Percentiles rank a stretch among this genome's conserved stretches.
Evolutionary conservation across 1,140 invertebrate species (phyloP).

Genomic region (Drosophila ogumai): DNA sequence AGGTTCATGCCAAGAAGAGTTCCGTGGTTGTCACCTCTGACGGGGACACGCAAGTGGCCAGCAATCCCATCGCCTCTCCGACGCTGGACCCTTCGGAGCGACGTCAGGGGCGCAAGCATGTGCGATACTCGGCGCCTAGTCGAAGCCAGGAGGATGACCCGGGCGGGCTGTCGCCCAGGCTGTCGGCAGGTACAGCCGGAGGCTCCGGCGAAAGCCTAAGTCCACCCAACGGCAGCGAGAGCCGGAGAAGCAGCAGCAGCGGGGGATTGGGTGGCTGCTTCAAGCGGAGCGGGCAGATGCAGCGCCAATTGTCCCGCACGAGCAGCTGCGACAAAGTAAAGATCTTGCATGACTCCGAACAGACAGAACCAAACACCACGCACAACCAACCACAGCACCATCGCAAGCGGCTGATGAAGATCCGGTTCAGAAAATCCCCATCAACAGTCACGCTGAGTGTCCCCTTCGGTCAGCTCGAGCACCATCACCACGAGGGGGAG

Average conservation of each 20-base stretch:
- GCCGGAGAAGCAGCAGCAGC: slow-evolving; percentile 20
- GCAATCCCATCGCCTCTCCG: not conserved
- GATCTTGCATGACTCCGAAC: slow-evolving; percentile 69
- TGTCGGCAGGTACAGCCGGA: not conserved
- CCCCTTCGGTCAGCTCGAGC: slow-evolving; percentile 30
- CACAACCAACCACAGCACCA: slow-evolving; percentile 39
- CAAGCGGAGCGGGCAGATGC: slow-evolving; percentile 47
- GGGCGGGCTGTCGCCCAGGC: slow-evolving; percentile 20
- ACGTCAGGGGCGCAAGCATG: slow-evolving; percentile 49
- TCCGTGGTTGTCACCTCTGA: slow-evolving; percentile 48
- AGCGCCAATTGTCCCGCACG: slow-evolving; percentile 67
- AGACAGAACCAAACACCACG: slow-evolving; percentile 44
- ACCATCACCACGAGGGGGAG: slow-evolving; percentile 6
- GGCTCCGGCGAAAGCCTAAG: not conserved
- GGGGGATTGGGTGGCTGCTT: slow-evolving; percentile 33
- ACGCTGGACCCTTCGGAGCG: slow-evolving; percentile 7
- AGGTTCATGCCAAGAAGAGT: slow-evolving; percentile 71
- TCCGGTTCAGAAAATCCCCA: slow-evolving; percentile 43
- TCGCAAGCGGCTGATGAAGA: slow-evolving; percentile 43
- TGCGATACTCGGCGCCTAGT: slow-evolving; percentile 58
- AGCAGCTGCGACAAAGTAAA: slow-evolving; percentile 80
- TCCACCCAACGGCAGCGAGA: slow-evolving; percentile 13
- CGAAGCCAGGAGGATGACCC: slow-evolving; percentile 42
- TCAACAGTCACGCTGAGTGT: slow-evolving; percentile 33
- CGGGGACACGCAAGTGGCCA: slow-evolving; percentile 48